Evolutionary conservation across 2,888 invertebrate species (phyloP).

Genomic region (Seira sanloemensis): DNA sequence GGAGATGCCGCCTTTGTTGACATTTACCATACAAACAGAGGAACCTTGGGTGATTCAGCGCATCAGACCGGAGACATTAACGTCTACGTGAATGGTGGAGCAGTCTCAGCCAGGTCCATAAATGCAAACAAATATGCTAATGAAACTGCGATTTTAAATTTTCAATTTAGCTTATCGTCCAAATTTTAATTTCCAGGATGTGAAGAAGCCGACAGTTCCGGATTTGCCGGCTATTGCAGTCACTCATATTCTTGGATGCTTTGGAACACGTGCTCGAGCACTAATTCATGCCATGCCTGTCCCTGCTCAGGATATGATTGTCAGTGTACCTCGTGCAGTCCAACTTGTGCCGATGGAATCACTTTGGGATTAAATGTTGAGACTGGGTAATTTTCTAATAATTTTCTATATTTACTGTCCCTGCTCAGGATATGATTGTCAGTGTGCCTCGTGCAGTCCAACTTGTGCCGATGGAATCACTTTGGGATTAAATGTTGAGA

Average conservation of each 20-base stretch:
- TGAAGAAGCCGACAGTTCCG: constrained; percentile 46
- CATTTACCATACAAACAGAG: constrained; percentile 62
- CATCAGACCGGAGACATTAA: constrained; percentile 62
- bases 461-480: constrained; percentile 38
- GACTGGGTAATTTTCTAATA: constrained; percentile 25
- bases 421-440: constrained; percentile 50
- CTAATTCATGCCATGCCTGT: constrained; percentile 43
- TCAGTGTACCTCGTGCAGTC: constrained; percentile 52
- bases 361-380: constrained; percentile 38
- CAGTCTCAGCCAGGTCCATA: constrained; percentile 55
- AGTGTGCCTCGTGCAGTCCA: constrained; percentile 47
- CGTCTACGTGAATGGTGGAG: constrained; percentile 65
- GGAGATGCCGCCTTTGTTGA: constrained; percentile 64
- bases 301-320: constrained; percentile 54
- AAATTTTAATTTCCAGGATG: constrained; percentile 40
- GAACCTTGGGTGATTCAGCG: constrained; percentile 55
- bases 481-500: constrained; percentile 38
- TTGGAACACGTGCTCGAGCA: constrained; percentile 32
- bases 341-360: constrained; percentile 38
- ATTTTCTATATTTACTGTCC: no score
- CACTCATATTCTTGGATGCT: constrained; percentile 63
- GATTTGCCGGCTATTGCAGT: constrained; percentile 59
- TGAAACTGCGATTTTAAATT: neutral
- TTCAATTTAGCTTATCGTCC: no score
- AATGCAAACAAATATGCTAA: neutral